Percentiles rank a stretch among this genome's conserved stretches.
Evolutionary conservation across 2,888 invertebrate species (phyloP).

Genomic region (Campoplex nolae): DNA sequence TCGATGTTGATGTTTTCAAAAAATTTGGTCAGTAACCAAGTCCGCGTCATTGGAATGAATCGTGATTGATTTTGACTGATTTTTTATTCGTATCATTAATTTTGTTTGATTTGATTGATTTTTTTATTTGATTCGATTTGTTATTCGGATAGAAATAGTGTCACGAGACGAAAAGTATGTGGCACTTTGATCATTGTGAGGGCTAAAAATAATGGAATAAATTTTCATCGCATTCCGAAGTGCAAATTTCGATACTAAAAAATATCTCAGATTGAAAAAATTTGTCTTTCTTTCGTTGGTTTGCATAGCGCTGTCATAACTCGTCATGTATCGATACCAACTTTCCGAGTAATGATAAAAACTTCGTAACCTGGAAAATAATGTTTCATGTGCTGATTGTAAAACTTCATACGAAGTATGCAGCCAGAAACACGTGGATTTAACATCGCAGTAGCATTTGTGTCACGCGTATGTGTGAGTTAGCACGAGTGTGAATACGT

Average conservation of each 20-base stretch:
- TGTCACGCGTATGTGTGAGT: conserved; percentile 11
- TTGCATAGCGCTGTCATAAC: not conserved
- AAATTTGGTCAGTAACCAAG: too few relatives aligned
- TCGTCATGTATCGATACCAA: not conserved
- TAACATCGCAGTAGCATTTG: conserved; percentile 17
- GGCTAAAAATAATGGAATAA: not conserved
- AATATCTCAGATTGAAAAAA: not conserved
- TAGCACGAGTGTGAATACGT: not conserved
- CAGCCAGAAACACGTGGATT: conserved; percentile 21
- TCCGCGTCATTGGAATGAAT: too few relatives aligned
- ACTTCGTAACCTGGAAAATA: conserved; percentile 11
- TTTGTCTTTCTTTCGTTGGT: not conserved
- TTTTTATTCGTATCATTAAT: too few relatives aligned
- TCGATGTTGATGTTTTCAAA: too few relatives aligned
- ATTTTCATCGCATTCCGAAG: not conserved
- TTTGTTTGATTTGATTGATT: too few relatives aligned
- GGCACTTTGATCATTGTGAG: not conserved
- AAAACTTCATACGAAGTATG: conserved; percentile 6
- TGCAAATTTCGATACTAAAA: not conserved
- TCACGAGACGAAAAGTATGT: too few relatives aligned
- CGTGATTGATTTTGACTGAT: too few relatives aligned
- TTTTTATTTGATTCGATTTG: too few relatives aligned
- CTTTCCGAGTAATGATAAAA: not conserved
- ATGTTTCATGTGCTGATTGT: not conserved
- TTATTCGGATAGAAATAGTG: too few relatives aligned